Evolutionary conservation across 2,888 invertebrate genomes (phyloP).

Genomic region (Thymelicus sylvestris): DNA sequence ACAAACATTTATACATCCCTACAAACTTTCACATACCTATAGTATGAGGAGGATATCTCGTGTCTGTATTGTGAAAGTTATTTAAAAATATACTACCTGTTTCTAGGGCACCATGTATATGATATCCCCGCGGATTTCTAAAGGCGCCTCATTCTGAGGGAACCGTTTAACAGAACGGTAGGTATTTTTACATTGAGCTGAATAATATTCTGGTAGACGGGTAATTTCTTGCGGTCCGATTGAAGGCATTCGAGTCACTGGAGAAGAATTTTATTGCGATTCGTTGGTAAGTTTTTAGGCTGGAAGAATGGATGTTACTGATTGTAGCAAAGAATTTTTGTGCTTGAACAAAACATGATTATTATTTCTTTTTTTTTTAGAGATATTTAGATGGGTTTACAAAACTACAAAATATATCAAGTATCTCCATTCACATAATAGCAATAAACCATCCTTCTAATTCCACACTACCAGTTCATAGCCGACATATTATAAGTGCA

Average conservation of each 20-base stretch:
- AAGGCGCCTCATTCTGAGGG: conserved; percentile 49
- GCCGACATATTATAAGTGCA: too few relatives aligned
- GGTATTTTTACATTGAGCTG: conserved; percentile 40
- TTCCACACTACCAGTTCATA: too few relatives aligned
- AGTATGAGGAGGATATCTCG: too few relatives aligned
- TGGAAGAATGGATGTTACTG: neutral
- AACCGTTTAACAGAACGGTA: conserved; percentile 50
- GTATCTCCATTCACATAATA: too few relatives aligned
- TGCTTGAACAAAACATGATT: too few relatives aligned
- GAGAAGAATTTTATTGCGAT: conserved; percentile 7
- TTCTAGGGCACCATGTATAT: conserved; percentile 31
- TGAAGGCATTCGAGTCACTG: conserved; percentile 8
- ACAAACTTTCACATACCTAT: too few relatives aligned
- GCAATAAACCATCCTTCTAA: too few relatives aligned
- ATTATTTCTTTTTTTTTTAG: too few relatives aligned
- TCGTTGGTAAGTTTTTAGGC: neutral
- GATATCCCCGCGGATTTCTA: conserved; percentile 43
- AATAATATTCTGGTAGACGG: conserved; percentile 36
- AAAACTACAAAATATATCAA: too few relatives aligned
- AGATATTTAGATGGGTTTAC: too few relatives aligned
- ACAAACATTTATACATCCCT: too few relatives aligned
- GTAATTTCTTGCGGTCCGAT: conserved; percentile 29
- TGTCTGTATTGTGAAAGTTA: too few relatives aligned
- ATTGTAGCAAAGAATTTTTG: neutral
- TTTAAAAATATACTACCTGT: conserved; percentile 26